Conservation (phyloP, 2,888 invertebrate genomes). For the Cheilosia grossa region DNA sequence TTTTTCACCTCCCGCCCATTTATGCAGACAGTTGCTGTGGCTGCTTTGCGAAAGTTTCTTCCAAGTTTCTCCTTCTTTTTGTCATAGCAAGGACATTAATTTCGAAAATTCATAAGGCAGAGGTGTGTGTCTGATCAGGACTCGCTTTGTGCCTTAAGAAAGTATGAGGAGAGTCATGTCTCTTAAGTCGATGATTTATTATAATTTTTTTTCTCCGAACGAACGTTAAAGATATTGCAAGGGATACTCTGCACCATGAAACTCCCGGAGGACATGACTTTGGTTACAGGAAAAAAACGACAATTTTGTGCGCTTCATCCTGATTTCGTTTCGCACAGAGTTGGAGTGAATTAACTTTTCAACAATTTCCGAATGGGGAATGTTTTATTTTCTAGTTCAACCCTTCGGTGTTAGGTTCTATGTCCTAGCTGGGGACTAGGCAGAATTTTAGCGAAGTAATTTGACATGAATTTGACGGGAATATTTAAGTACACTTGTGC, state of each 20-base stretch:
- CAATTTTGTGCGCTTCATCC: conserved; percentile 47
- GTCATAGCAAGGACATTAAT: conserved; percentile 58
- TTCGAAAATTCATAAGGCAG: conserved; percentile 69
- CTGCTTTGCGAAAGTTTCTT: conserved; percentile 38
- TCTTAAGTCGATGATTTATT: conserved; percentile 71
- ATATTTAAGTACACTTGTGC: conserved; percentile 44
- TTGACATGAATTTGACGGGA: conserved; percentile 63
- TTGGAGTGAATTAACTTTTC: conserved; percentile 71
- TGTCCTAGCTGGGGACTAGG: conserved; percentile 23
- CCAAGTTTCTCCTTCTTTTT: conserved; percentile 39
- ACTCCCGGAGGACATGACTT: conserved; percentile 63
- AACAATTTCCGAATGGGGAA: conserved; percentile 50
- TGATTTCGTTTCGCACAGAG: conserved; percentile 35
- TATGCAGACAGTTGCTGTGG: conserved; percentile 4
- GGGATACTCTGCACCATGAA: conserved; percentile 56
- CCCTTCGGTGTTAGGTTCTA: conserved; percentile 31
- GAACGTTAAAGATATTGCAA: conserved; percentile 59
- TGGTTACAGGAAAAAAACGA: conserved; percentile 38
- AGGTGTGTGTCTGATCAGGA: conserved; percentile 29
- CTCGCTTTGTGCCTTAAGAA: conserved; percentile 46
- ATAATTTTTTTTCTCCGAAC: conserved; percentile 36
- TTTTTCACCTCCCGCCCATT: conserved; percentile 26
- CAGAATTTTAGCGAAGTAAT: conserved; percentile 56
- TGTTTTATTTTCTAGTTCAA: conserved; percentile 29
- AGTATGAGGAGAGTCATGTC: conserved; percentile 61